A percentile compares a stretch with the other conserved stretches of the same genome.
Conservation (phyloP, 2,797 vertebrate species). For the Aselliscus stoliczkanus region DNA sequence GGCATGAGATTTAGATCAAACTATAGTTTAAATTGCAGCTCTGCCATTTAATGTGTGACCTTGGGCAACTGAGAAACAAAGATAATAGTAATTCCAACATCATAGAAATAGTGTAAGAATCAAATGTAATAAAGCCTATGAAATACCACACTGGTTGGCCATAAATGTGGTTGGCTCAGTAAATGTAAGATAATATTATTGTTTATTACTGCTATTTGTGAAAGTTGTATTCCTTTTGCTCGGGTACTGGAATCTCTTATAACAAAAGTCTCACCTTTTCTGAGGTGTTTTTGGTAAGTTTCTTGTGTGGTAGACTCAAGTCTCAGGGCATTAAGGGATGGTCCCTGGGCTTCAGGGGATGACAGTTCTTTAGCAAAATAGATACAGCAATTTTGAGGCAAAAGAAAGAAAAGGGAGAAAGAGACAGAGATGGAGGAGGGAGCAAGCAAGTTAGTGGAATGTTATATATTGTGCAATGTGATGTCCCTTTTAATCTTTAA, state of each 20-base stretch:
- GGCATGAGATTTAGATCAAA: background rate
- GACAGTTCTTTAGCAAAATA: background rate
- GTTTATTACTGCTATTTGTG: background rate
- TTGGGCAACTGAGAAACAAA: background rate
- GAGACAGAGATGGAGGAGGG: background rate
- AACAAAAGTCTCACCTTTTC: background rate
- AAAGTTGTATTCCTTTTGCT: background rate
- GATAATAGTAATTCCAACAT: background rate
- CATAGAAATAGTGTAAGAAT: background rate
- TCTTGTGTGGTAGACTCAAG: background rate
- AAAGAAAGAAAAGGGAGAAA: background rate
- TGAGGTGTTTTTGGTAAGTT: background rate
- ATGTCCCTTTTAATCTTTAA: background rate
- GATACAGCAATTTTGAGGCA: background rate
- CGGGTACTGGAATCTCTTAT: background rate
- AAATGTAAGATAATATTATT: background rate
- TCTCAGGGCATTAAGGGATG: background rate
- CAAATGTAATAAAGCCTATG: background rate
- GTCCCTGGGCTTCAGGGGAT: background rate
- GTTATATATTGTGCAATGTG: background rate
- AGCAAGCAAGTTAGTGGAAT: background rate
- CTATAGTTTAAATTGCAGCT: background rate
- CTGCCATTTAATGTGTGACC: background rate
- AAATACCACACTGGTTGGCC: background rate
- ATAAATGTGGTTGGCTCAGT: background rate